Percentiles rank a stretch among this genome's conserved stretches.
Conservation (phyloP, 2,797 vertebrate genomes). For the Acanthurus lineatus region DNA sequence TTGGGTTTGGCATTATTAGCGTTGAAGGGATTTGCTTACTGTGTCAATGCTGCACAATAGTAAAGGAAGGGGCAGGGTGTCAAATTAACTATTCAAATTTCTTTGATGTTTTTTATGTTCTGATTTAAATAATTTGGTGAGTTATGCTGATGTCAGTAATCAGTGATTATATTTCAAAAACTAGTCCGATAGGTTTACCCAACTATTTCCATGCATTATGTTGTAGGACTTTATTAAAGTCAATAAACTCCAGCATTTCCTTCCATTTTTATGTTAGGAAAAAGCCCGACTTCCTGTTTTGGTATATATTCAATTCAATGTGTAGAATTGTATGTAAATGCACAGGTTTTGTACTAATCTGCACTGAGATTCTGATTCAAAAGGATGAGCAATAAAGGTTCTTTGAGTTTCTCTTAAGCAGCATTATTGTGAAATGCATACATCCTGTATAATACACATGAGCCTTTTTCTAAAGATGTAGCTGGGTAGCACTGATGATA, state of each 20-base stretch:
- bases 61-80: background rate
- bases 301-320: slow-evolving; percentile 32
- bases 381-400: slow-evolving; percentile 80
- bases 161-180: slow-evolving; percentile 23
- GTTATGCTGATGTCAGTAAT: slow-evolving; percentile 26
- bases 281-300: slow-evolving; percentile 43
- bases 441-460: background rate
- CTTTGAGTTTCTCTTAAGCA: slow-evolving; percentile 36
- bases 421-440: background rate
- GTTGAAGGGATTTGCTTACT: slow-evolving; percentile 29
- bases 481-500: background rate
- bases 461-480: too few species aligned
- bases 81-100: slow-evolving; percentile 11
- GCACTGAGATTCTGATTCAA: slow-evolving; percentile 73
- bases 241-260: slow-evolving; percentile 61
- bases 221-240: slow-evolving; percentile 37
- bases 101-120: background rate
- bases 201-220: background rate
- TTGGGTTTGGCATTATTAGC: slow-evolving; percentile 11
- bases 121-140: slow-evolving; percentile 13
- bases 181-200: slow-evolving; percentile 3
- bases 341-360: slow-evolving; percentile 80
- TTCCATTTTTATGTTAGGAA: slow-evolving; percentile 37
- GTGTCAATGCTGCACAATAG: slow-evolving; percentile 3
- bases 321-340: slow-evolving; percentile 66